Evolutionary conservation across 1,140 invertebrate species (phyloP).

Genomic region (Solenopsis invicta): DNA sequence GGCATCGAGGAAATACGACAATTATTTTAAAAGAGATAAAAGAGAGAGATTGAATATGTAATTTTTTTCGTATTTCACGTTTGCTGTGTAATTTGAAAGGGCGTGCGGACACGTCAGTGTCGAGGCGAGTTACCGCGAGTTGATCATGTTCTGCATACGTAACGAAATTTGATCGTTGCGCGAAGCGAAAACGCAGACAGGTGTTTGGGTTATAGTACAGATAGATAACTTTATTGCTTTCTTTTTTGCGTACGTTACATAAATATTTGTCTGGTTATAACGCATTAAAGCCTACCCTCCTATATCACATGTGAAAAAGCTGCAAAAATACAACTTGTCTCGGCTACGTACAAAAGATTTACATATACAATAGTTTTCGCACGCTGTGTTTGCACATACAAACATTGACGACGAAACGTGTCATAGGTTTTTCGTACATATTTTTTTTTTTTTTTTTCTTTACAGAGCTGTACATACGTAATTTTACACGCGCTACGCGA

Average conservation of each 20-base stretch:
- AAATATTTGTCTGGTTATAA: slow-evolving; percentile 65
- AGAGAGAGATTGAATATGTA: not conserved
- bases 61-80: not conserved
- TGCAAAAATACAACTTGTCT: slow-evolving; percentile 66
- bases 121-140: not conserved
- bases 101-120: slow-evolving; percentile 36
- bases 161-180: slow-evolving; percentile 33
- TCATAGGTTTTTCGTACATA: slow-evolving; percentile 9
- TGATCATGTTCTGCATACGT: slow-evolving; percentile 35
- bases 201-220: slow-evolving; percentile 22
- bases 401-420: slow-evolving; percentile 24
- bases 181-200: not conserved
- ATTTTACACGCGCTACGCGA: slow-evolving; percentile 44
- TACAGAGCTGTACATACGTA: slow-evolving; percentile 60
- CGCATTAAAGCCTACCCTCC: slow-evolving; percentile 63
- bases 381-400: slow-evolving; percentile 38
- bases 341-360: slow-evolving; percentile 64
- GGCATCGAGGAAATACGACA: not conserved
- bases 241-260: slow-evolving; percentile 48
- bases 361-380: slow-evolving; percentile 18
- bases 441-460: slow-evolving; percentile 46
- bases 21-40: not conserved
- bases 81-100: not conserved
- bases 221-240: slow-evolving; percentile 36
- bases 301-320: slow-evolving; percentile 76